Base-by-base conservation (phyloP, 2,888 invertebrate genomes). In the Lathronympha strigana region DNA sequence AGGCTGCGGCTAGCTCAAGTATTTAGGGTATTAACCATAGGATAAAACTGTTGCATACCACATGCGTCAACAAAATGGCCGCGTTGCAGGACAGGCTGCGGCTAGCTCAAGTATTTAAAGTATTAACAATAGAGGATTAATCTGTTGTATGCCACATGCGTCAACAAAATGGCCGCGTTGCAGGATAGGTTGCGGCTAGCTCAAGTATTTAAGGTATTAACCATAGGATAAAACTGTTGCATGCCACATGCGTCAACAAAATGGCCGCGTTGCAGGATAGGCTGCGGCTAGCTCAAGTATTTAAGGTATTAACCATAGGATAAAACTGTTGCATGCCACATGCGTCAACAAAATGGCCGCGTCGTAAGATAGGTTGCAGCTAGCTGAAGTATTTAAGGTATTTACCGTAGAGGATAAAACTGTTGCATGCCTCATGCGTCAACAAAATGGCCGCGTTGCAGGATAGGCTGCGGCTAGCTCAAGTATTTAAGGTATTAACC, bases 141-240 rank as follows among this genome's bases (percentile, higher is more conserved):
- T 19, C 74, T 75, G 1, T 69, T 94, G 49, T 76, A 95, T 38
- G 93, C 93, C 6, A 90, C 90, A 0, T 94, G 93, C 75, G 79
- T 94, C 25, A 90, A 91, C 70, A 92, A 93, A 25, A 82, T 94
- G 0, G 90, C 94, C 13, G 88, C 83, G 51, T 72, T 86, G 0
- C 95, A 95, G 9, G 93, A 93, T 62, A 86, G 94, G 61, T 73
- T 95, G 57, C 81, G 93, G 21, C 80, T 95, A 1, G 95, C 95
- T 0, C 93, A 93, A 67, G 93, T 93, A 70, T 92, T 94, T 66
- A 93, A 94, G 87, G 92, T 90, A 69, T 67, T 5, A n/a, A 90
- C 91, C 0, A 78, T 87, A 68, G 5, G 5, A 4, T 25, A 4
- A 78, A 80, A 21, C 74, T 75, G 1, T 69, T 94, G 49, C 76